phyloP scores from a whole-genome alignment of 1,140 invertebrate species.

The Neodiprion pinetum region DNA sequence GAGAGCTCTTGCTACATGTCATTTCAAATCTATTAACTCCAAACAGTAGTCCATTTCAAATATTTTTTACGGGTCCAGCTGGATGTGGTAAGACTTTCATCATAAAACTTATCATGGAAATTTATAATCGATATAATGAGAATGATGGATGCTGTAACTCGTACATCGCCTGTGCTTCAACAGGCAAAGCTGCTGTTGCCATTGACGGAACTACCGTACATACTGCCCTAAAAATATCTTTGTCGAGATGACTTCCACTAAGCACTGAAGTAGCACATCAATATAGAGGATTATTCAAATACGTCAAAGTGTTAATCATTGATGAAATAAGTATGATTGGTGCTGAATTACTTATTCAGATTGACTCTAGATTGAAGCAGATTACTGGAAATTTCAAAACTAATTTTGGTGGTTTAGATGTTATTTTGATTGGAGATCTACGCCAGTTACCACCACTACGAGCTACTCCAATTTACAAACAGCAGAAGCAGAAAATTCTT shows the following conservation, averaged over 20 bases:
- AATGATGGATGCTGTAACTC: slow-evolving; percentile 26
- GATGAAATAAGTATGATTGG: slow-evolving; percentile 56
- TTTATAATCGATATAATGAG: slow-evolving; percentile 28
- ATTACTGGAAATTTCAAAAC: slow-evolving; percentile 40
- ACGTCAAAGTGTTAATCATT: slow-evolving; percentile 49
- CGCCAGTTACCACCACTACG: slow-evolving; percentile 35
- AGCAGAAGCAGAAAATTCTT: slow-evolving; percentile 21
- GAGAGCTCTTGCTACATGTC: slow-evolving; percentile 30
- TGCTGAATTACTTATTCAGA: slow-evolving; percentile 30
- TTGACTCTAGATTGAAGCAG: slow-evolving; percentile 44
- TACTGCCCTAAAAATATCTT: not conserved
- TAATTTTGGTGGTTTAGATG: slow-evolving; percentile 36
- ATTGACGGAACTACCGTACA: slow-evolving; percentile 44
- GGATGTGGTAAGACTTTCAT: slow-evolving; percentile 29
- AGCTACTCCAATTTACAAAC: slow-evolving; percentile 26
- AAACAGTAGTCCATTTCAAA: slow-evolving; percentile 22
- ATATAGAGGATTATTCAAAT: slow-evolving; percentile 28
- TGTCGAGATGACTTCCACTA: slow-evolving; percentile 26
- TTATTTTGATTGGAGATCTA: slow-evolving; percentile 40
- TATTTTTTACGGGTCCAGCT: slow-evolving; percentile 20
- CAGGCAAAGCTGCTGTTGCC: slow-evolving; percentile 49
- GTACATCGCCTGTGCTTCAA: slow-evolving; percentile 38
- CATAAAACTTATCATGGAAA: slow-evolving; percentile 35
- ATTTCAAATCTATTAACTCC: slow-evolving; percentile 27
- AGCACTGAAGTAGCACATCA: slow-evolving; percentile 33